Evolutionary conservation across 2,888 invertebrate genomes (phyloP).

Genomic region (Archips crataeganus): DNA sequence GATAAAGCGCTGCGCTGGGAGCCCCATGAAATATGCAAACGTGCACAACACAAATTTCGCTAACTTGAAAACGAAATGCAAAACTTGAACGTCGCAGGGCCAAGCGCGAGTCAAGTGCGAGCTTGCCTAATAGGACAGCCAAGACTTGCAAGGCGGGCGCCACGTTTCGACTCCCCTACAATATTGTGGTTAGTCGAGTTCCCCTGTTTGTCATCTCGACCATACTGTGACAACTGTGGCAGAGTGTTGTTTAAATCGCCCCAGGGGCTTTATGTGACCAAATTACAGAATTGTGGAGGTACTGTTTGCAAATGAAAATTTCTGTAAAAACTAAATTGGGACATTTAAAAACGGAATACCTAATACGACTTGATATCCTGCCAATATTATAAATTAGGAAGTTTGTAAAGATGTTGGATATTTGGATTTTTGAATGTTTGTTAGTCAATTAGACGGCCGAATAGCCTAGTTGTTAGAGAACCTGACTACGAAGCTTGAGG

Average conservation of each 20-base stretch:
- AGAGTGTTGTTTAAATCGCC: constrained; percentile 48
- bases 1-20: constrained; percentile 57
- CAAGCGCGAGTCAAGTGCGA: constrained; percentile 73
- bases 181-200: constrained; percentile 58
- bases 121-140: constrained; percentile 60
- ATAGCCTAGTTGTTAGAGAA: no score
- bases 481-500: no score
- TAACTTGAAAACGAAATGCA: constrained; percentile 75
- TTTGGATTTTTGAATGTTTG: no score
- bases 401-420: no score
- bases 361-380: no score
- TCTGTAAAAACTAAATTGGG: constrained; percentile 12
- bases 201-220: constrained; percentile 65
- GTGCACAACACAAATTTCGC: constrained; percentile 74
- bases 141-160: constrained; percentile 32
- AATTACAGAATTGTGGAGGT: constrained; percentile 38
- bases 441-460: no score
- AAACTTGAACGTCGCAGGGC: constrained; percentile 69
- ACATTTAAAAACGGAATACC: neutral
- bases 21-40: constrained; percentile 67
- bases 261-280: constrained; percentile 51
- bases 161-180: constrained; percentile 59
- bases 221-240: constrained; percentile 52
- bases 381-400: no score
- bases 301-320: constrained; percentile 21